Evolutionary conservation across 2,113 vertebrate species (phyloP).

Genomic region (Microcebus lehilahytsara): DNA sequence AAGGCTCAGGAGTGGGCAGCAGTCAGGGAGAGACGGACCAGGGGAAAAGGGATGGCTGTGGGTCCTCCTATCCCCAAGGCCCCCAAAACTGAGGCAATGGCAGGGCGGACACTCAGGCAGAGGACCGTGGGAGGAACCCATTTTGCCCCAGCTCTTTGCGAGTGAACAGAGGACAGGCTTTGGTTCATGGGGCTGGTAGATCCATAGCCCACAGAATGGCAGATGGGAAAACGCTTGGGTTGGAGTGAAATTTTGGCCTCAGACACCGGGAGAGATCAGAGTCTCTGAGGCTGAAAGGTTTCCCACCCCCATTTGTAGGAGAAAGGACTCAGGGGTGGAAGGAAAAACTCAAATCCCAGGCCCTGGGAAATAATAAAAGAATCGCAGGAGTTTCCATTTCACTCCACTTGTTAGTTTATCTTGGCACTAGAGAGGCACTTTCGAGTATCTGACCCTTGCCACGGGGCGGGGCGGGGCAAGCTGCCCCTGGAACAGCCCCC

Average conservation of each 20-base stretch:
- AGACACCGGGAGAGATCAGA: neutral
- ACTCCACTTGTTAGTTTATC: constrained; percentile 63
- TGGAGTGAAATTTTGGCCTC: constrained; percentile 6
- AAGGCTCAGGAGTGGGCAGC: constrained; percentile 64
- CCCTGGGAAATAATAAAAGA: constrained; percentile 21
- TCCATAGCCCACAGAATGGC: neutral
- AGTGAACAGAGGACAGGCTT: neutral
- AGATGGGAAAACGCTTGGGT: neutral
- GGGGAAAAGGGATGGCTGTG: neutral
- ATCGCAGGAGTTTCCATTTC: constrained; percentile 59
- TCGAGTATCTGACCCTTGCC: constrained; percentile 64
- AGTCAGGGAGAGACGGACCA: constrained; percentile 48
- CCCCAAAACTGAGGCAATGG: neutral
- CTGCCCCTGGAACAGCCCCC: neutral
- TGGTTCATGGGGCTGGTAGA: neutral
- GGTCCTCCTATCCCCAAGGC: neutral
- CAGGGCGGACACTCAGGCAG: neutral
- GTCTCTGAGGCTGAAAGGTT: neutral
- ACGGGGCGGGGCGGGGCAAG: constrained; percentile 25
- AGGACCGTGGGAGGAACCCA: neutral
- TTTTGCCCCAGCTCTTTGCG: neutral
- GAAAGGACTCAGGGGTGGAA: neutral
- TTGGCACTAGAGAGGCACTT: constrained; percentile 76
- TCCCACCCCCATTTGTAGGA: neutral
- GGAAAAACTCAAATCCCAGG: constrained; percentile 9